These are phyloP conservation scores for Setophaga kirtlandii DNA, from an alignment of 2,113 vertebrate species.

Conservation along the genomic window DNA sequence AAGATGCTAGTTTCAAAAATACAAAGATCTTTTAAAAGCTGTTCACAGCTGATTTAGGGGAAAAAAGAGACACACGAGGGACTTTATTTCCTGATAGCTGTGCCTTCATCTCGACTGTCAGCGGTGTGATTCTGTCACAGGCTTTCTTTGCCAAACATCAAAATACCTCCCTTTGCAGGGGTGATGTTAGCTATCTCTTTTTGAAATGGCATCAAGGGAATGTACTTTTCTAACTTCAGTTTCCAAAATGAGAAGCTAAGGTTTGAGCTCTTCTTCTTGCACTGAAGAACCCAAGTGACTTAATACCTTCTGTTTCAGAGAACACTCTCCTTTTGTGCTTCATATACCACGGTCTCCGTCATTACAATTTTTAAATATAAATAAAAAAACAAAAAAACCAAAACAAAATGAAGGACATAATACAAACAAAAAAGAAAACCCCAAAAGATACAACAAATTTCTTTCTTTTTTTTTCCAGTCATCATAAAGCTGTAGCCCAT, in stretches of 20 bases:
- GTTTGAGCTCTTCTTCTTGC: not conserved
- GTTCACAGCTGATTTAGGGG: conserved; percentile 5
- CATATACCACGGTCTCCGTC: not conserved
- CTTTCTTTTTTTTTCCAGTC: not conserved
- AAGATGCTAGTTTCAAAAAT: not conserved
- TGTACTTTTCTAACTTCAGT: not conserved
- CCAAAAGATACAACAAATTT: not conserved
- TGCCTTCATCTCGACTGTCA: not conserved
- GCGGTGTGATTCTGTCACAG: not conserved
- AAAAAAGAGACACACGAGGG: not conserved
- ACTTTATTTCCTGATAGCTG: not conserved
- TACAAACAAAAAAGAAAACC: not conserved
- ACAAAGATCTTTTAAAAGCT: conserved; percentile 37
- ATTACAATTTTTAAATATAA: not conserved
- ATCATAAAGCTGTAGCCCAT: not conserved
- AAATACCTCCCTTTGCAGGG: not conserved
- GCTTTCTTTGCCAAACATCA: conserved; percentile 6
- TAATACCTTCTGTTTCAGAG: not conserved
- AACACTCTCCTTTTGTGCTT: not conserved
- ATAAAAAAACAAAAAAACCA: not conserved
- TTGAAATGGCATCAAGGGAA: not conserved
- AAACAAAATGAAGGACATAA: not conserved
- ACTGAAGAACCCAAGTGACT: not conserved
- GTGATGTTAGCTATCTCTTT: not conserved
- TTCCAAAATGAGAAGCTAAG: not conserved